A percentile compares a stretch with the other conserved stretches of the same genome.
Conservation (phyloP, 2,888 invertebrate species). For the Tinea pellionella region DNA sequence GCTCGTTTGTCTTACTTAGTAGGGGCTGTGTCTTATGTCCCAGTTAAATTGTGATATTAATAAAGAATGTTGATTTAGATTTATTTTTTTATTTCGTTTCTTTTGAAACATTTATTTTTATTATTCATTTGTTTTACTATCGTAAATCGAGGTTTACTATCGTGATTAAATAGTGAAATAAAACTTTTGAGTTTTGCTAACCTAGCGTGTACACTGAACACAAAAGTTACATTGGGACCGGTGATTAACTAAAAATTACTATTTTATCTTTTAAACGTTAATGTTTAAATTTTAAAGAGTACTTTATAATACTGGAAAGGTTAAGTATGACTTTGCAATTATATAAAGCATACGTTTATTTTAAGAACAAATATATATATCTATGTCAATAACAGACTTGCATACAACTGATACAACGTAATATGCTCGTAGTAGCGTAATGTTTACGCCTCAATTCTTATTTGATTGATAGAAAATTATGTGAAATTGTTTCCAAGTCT, state of each 20-base stretch:
- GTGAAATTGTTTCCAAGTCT: background rate
- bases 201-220: too few relatives aligned
- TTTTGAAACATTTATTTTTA: too few relatives aligned
- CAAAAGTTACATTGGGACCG: too few relatives aligned
- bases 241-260: too few relatives aligned
- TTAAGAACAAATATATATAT: background rate
- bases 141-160: too few relatives aligned
- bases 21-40: constrained; percentile 36
- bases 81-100: background rate
- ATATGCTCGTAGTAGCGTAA: background rate
- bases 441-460: background rate
- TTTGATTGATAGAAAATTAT: background rate
- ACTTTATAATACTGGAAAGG: too few relatives aligned
- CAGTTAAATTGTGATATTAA: constrained; percentile 67
- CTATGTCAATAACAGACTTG: background rate
- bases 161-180: too few relatives aligned
- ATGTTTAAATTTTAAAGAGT: too few relatives aligned
- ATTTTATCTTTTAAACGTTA: too few relatives aligned
- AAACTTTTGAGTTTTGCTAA: too few relatives aligned
- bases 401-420: background rate
- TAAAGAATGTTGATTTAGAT: constrained; percentile 44
- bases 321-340: too few relatives aligned
- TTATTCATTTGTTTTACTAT: too few relatives aligned
- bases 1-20: constrained; percentile 6
- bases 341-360: background rate